These are phyloP conservation scores for Trichomycterus rosablanca DNA, from an alignment of 2,113 vertebrate genomes.

Conservation along the genomic window DNA sequence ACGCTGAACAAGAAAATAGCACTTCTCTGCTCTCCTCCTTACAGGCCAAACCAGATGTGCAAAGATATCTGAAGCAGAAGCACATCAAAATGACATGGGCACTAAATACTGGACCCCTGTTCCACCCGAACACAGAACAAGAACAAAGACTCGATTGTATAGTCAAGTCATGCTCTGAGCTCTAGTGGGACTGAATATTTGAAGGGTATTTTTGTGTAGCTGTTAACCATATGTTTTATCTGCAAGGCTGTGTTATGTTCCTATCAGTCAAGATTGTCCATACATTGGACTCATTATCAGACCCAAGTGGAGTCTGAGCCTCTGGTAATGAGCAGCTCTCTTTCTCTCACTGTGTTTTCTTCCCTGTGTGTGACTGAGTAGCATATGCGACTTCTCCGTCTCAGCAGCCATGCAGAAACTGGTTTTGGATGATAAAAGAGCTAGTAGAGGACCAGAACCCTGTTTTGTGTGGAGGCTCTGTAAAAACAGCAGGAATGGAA, in stretches of 20 bases:
- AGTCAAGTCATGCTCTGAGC: constrained; percentile 9
- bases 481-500: constrained; percentile 12
- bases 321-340: constrained; percentile 6
- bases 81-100: no score
- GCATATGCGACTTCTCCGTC: constrained; percentile 25
- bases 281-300: constrained; percentile 13
- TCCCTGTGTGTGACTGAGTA: constrained; percentile 8
- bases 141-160: constrained; percentile 25
- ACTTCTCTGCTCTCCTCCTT: no score
- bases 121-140: background rate
- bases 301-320: constrained; percentile 2
- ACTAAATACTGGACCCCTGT: constrained; percentile 35
- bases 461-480: constrained; percentile 21
- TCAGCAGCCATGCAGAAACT: constrained; percentile 5
- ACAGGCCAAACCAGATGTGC: no score
- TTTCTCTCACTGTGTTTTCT: constrained; percentile 9
- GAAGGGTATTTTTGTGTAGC: constrained; percentile 6
- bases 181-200: constrained; percentile 7
- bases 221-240: constrained; percentile 17
- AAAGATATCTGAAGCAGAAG: no score
- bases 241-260: background rate
- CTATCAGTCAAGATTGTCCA: background rate
- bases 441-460: constrained; percentile 7
- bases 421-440: constrained; percentile 19
- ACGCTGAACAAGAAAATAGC: no score